Base-by-base conservation (phyloP, 1,140 invertebrate species). In the Eueides isabella region DNA sequence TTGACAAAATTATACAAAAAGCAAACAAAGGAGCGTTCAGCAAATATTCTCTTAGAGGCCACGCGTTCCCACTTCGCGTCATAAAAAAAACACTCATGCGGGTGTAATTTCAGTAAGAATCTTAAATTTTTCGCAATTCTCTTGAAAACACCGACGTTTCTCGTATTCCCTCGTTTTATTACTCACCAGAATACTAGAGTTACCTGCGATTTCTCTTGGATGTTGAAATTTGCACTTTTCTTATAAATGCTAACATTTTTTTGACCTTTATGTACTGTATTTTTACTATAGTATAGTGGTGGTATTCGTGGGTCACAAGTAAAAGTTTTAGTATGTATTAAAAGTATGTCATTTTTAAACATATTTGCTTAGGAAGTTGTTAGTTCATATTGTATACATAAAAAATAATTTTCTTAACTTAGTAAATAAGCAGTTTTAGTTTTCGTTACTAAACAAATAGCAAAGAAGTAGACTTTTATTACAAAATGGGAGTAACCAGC, bases 61-160 rank as follows among this genome's bases (percentile, higher is more conserved):
- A 70, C 68, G 68, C 68, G 63, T 70, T 70, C 48, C 61, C 61
- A 41, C 68, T 63, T 63, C 68, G 31, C 68, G 33, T 70, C 68
- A 70, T 70, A 63, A 70, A 70, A n/a, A 63, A 63, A 33, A 63
- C 61, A 63, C 68, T 70, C 68, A 62, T 41, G 68, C 68, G 68
- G 16, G 61, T 63, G 33, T 70, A 70, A 70, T 70, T 70, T 70
- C 33, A 61, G 48, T 55, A 61, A 63, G 68, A 70, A 70, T 70
- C 68, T 70, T 70, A 70, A 70, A 70, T 70, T 70, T 70, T 70
- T 70, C 68, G 30, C 30, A 70, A 62, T 41, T 19, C 31, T 61
- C 61, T 61, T 61, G 61, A 62, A 61, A 62, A 70, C 48, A 38
- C 55, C 55, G 33, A 55, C 31, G 19, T 62, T 3, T 30, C 62